Base-by-base conservation (phyloP, 2,888 invertebrate species). In the Brachyopa scutellaris region DNA sequence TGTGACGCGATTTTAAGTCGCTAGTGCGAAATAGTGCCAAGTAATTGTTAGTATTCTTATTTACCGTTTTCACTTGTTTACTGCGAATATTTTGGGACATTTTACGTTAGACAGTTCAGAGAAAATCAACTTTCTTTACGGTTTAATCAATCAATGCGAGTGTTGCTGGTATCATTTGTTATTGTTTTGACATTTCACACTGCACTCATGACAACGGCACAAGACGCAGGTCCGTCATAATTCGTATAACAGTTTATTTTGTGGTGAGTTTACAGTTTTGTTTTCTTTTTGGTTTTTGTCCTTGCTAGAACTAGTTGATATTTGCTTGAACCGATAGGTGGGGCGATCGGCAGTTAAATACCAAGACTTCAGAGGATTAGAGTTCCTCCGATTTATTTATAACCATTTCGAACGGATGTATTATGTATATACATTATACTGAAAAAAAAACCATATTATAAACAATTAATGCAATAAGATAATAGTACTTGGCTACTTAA, bases 261-360 rank as follows among this genome's bases (percentile, higher is more conserved):
- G 42, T 62, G 79, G 79, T 80, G 36, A 80, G 74, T 74, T 61
- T 47, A n/a, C n/a, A n/a, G n/a, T n/a, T n/a, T n/a, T n/a, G n/a
- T n/a, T n/a, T n/a, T n/a, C n/a, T n/a, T n/a, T n/a, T n/a, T n/a
- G n/a, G n/a, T n/a, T n/a, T n/a, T n/a, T n/a, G n/a, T n/a, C n/a
- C n/a, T n/a, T n/a, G n/a, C n/a, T n/a, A n/a, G n/a, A n/a, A n/a
- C n/a, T n/a, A n/a, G n/a, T n/a, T n/a, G n/a, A n/a, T n/a, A n/a
- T n/a, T n/a, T n/a, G n/a, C n/a, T n/a, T n/a, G n/a, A n/a, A n/a
- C n/a, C n/a, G n/a, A n/a, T n/a, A n/a, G n/a, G n/a, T n/a, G n/a
- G n/a, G n/a, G n/a, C n/a, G n/a, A n/a, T n/a, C n/a, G n/a, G n/a
- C n/a, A n/a, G n/a, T n/a, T n/a, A n/a, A n/a, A n/a, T n/a, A n/a